phyloP scores from a whole-genome alignment of 2,113 vertebrate genomes.

The Sterrhoptilus dennistouni region DNA sequence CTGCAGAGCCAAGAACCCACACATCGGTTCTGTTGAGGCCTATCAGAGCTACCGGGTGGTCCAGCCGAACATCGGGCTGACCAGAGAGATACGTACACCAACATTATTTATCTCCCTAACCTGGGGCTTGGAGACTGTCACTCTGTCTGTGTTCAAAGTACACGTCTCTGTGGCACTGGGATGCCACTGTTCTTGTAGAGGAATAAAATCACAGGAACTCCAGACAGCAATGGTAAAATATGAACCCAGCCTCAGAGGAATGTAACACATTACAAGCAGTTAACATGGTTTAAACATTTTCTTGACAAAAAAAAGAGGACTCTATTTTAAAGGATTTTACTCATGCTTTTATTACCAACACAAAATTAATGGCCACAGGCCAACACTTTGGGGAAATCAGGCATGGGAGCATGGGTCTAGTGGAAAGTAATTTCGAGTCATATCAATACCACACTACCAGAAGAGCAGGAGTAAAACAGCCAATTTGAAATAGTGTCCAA shows the following conservation, averaged over 20 bases:
- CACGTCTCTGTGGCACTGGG: neutral
- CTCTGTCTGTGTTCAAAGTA: neutral
- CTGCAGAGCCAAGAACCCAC: no score
- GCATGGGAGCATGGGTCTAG: rapidly evolving
- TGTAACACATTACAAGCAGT: neutral
- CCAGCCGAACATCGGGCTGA: no score
- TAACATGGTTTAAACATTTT: neutral
- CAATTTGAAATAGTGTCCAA: neutral
- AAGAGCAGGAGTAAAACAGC: neutral
- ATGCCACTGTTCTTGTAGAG: neutral
- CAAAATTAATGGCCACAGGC: neutral
- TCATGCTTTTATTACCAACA: neutral
- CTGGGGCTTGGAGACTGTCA: neutral
- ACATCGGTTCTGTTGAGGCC: no score
- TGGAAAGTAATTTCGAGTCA: neutral
- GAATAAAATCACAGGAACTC: neutral
- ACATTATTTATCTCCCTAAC: neutral
- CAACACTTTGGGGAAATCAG: neutral
- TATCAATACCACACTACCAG: neutral
- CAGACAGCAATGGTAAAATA: neutral
- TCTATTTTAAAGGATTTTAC: neutral
- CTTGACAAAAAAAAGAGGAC: neutral
- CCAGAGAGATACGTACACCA: no score
- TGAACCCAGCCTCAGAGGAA: neutral
- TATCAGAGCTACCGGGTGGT: no score